phyloP scores from a whole-genome alignment of 2,888 invertebrate species.

The Ichneumoninae sp. region DNA sequence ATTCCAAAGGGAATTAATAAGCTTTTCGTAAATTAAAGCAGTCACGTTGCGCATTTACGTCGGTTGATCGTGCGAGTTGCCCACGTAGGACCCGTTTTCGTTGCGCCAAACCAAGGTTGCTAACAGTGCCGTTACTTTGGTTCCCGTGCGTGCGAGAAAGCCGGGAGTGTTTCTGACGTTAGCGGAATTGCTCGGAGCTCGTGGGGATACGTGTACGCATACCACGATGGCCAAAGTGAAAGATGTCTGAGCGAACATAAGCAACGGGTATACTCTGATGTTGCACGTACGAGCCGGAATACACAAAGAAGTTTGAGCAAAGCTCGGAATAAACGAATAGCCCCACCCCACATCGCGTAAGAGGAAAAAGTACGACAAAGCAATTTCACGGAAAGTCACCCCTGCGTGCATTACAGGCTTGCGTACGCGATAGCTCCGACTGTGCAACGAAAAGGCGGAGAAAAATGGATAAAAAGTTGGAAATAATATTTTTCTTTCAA shows the following conservation, averaged over 20 bases:
- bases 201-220: conserved; percentile 4
- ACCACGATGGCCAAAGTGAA: neutral
- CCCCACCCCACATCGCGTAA: conserved; percentile 5
- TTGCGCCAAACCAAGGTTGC: neutral
- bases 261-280: conserved; percentile 45
- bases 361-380: conserved; percentile 5
- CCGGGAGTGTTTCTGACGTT: conserved; percentile 9
- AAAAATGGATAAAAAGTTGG: neutral
- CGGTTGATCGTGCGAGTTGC: neutral
- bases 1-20: neutral
- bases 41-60: neutral
- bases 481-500: neutral
- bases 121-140: neutral
- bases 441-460: conserved; percentile 1
- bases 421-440: neutral
- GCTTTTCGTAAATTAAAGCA: neutral
- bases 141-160: neutral
- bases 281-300: conserved; percentile 37
- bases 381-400: conserved; percentile 20
- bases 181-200: conserved; percentile 20
- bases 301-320: conserved; percentile 53
- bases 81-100: neutral
- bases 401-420: conserved; percentile 6
- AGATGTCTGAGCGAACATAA: conserved; percentile 10
- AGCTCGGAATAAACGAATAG: conserved; percentile 61